Percentiles rank a stretch among this genome's conserved stretches.
phyloP scores from a whole-genome alignment of 2,113 vertebrate genomes.

The Rhodinocichla rosea region DNA sequence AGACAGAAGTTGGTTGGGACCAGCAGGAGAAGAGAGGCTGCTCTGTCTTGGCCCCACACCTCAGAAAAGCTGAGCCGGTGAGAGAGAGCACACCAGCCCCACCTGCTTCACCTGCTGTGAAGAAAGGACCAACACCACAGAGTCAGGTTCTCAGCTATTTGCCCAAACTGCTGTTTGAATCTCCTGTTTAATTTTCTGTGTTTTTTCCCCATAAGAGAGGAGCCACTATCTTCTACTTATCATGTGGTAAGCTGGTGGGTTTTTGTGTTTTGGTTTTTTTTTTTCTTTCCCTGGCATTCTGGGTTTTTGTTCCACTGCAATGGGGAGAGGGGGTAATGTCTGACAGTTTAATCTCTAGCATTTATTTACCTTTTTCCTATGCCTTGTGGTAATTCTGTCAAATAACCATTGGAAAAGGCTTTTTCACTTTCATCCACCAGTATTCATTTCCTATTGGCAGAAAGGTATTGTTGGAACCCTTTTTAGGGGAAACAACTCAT shows the following conservation, averaged over 20 bases:
- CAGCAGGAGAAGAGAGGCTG: accelerated
- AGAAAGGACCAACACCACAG: neutral
- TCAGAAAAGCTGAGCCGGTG: accelerated
- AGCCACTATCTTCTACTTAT: neutral
- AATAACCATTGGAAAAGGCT: neutral
- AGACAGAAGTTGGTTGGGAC: accelerated
- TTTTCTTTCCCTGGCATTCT: neutral
- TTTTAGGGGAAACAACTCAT: neutral
- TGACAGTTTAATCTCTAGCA: neutral
- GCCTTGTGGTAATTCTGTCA: neutral
- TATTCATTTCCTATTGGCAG: neutral
- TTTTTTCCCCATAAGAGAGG: neutral
- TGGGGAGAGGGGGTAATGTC: too few species aligned
- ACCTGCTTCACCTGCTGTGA: neutral
- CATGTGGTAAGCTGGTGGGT: accelerated
- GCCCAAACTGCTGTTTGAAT: neutral
- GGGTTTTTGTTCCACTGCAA: neutral
- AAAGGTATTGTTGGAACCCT: neutral
- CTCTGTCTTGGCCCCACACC: neutral
- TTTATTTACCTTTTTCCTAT: neutral
- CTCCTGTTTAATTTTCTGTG: neutral
- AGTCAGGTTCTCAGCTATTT: neutral
- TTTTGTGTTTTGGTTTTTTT: neutral
- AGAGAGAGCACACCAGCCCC: neutral
- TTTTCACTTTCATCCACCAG: neutral